Evolutionary conservation across 1,140 invertebrate species (phyloP), one percentile per base, ranked within the genome.

Genomic region (Lepidurus couesii): DNA sequence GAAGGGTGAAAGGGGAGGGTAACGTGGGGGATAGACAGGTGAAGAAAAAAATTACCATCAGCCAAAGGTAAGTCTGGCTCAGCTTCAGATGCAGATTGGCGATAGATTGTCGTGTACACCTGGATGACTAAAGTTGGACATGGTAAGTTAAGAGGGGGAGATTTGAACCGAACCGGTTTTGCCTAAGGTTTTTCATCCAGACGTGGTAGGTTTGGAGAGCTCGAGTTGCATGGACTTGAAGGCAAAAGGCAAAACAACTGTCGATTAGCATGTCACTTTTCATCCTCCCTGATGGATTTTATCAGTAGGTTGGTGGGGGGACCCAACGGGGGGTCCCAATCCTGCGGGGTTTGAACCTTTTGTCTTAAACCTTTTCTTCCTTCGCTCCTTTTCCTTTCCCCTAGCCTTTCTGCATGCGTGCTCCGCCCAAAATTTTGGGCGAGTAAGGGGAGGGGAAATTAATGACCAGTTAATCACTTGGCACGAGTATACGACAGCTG

Each of bases 251-350:
- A 65, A 65, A 65, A 65, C 53, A 65, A 65, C 53, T 65, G 53
- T 65, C 53, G 53, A 65, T 65, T 65, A 65, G n/a, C n/a, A 65
- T 65, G 53, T 65, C 53, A 65, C 53, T 65, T 65, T 65, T 65
- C 53, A 65, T 65, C 53, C 53, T 65, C 53, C 53, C 53, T 65
- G 16, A 65, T 65, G 53, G 53, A 65, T 65, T 65, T 65, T 65
- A 65, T 65, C 53, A 65, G 53, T 21, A n/a, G 53, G 53, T 65
- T 21, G 53, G 53, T 65, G 21, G 53, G 21, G 53, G 21, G n/a
- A 65, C 53, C 16, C 53, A 65, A 21, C n/a, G 53, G 53, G 53
- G 53, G 53, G 53, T 21, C 53, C 53, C 53, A 21, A 65, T 65
- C 16, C 53, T 21, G 16, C 34, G 34, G 34, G 34, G 16, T 65